Evolutionary conservation across 2,888 invertebrate genomes (phyloP).

Genomic region (Chloroclysta siterata): DNA sequence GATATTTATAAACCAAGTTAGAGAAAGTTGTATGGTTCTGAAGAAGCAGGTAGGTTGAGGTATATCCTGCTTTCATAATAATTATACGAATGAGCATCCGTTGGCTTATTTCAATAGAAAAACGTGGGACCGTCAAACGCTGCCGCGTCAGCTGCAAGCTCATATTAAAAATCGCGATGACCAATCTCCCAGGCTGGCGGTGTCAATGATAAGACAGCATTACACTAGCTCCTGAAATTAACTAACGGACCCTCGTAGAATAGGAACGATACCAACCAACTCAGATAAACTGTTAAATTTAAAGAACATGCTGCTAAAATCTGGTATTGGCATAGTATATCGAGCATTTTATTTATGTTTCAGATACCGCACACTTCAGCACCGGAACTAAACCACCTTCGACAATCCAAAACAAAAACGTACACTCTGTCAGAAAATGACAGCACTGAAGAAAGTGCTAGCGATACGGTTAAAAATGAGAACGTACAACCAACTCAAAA

Average conservation of each 20-base stretch:
- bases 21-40: constrained; percentile 48
- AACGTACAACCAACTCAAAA: constrained; percentile 6
- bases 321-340: neutral
- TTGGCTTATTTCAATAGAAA: too few species aligned
- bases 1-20: constrained; percentile 56
- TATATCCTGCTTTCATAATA: neutral
- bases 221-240: too few species aligned
- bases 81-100: too few species aligned
- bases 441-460: neutral
- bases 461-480: constrained; percentile 13
- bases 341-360: constrained; percentile 2
- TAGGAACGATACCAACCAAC: too few species aligned
- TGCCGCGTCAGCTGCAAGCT: too few species aligned
- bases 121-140: too few species aligned
- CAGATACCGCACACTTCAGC: constrained; percentile 18
- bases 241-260: too few species aligned
- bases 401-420: constrained; percentile 21
- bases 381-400: constrained; percentile 19
- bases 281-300: too few species aligned
- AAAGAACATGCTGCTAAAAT: too few species aligned
- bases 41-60: constrained; percentile 53
- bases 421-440: constrained; percentile 16
- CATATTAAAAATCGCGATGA: too few species aligned
- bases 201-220: too few species aligned
- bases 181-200: too few species aligned